Evolutionary conservation across 2,797 vertebrate species (phyloP).

Genomic region (Leucoraja ocellata): DNA sequence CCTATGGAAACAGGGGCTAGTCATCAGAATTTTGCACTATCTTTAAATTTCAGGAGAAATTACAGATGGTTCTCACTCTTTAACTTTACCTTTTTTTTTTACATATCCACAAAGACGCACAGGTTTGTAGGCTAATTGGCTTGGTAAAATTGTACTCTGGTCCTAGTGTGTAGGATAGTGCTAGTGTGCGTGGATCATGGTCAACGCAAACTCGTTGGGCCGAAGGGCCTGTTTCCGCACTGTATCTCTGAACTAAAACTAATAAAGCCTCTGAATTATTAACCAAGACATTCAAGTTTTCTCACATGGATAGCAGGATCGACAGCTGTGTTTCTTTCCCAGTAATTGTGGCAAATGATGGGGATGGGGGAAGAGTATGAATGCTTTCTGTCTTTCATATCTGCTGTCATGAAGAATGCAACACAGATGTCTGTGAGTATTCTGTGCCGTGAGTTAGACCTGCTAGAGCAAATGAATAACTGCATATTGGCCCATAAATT

Average conservation of each 20-base stretch:
- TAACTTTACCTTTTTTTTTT: background rate
- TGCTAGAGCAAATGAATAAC: background rate
- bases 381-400: no score
- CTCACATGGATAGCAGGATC: background rate
- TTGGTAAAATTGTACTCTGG: no score
- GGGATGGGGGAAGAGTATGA: background rate
- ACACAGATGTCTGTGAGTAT: background rate
- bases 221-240: no score
- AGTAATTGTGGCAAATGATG: background rate
- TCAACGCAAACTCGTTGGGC: no score
- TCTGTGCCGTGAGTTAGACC: background rate
- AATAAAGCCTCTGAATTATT: background rate
- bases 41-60: background rate
- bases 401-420: background rate
- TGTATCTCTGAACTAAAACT: no score
- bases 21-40: no score
- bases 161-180: no score
- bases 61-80: background rate
- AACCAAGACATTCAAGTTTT: background rate
- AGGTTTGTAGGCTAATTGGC: no score
- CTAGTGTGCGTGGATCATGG: no score
- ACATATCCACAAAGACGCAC: no score
- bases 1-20: no score
- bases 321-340: background rate
- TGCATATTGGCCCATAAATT: slow-evolving; percentile 1